Evolutionary conservation across 2,797 vertebrate genomes (phyloP).

Genomic region (Leptatherina wallacei): DNA sequence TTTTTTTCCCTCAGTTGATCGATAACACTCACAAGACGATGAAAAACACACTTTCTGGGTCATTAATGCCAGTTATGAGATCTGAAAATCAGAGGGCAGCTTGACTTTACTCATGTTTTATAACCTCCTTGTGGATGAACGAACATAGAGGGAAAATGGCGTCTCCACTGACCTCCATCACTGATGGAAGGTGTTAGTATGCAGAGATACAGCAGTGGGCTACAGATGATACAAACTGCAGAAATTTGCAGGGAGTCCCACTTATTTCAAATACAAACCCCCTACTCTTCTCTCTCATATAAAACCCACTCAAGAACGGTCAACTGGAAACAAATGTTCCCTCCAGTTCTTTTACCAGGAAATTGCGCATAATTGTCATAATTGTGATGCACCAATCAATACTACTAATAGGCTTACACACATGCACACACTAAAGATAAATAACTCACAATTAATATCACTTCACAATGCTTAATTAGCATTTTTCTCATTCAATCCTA

Average conservation of each 20-base stretch:
- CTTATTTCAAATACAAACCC: slow-evolving; percentile 9
- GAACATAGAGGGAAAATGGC: background rate
- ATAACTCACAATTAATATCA: background rate
- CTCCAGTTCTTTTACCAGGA: slow-evolving; percentile 33
- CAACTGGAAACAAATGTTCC: slow-evolving; percentile 40
- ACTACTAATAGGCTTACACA: background rate
- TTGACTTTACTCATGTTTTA: slow-evolving; percentile 11
- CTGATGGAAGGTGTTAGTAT: slow-evolving; percentile 14
- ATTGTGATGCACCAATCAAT: background rate
- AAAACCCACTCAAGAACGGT: slow-evolving; percentile 36
- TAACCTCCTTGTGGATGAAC: slow-evolving; percentile 28
- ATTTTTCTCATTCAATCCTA: background rate
- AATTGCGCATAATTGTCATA: background rate
- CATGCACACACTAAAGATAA: background rate
- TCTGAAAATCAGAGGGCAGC: slow-evolving; percentile 18
- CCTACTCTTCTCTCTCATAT: background rate
- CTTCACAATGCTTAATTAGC: no score
- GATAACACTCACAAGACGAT: slow-evolving; percentile 5
- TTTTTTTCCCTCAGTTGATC: slow-evolving; percentile 38
- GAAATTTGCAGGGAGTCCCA: slow-evolving; percentile 3
- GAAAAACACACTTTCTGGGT: slow-evolving; percentile 18
- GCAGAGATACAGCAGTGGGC: background rate
- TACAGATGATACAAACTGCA: background rate
- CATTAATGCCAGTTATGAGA: slow-evolving; percentile 37
- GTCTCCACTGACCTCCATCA: slow-evolving; percentile 26